phyloP scores from a whole-genome alignment of 92 coral and sea anemone species.

The Porites lobata region DNA sequence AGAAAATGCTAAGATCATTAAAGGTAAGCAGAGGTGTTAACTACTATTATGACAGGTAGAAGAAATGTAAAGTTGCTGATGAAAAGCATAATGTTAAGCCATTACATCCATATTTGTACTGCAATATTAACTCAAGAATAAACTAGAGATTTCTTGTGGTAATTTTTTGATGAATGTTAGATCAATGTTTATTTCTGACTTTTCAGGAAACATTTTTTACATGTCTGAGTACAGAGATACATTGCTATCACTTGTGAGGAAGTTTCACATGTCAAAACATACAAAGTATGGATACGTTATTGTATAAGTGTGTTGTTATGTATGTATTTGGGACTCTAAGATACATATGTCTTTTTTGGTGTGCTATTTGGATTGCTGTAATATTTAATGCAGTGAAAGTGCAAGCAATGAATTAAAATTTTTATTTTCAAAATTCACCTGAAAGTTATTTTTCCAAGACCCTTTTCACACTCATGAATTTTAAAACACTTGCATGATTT shows the following conservation, averaged over 20 bases:
- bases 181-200: not conserved
- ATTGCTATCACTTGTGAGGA: constrained; percentile 79
- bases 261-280: constrained; percentile 89
- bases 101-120: no score
- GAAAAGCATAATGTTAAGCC: no score
- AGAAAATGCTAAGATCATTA: constrained; percentile 89
- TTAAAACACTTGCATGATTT: no score
- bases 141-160: no score
- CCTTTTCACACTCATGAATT: no score
- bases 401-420: not conserved
- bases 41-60: not conserved
- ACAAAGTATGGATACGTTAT: constrained; percentile 78
- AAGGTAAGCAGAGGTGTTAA: constrained; percentile 70
- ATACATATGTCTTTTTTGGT: no score
- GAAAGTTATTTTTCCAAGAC: no score
- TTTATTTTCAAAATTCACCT: no score
- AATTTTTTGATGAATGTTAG: not conserved
- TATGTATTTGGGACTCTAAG: not conserved
- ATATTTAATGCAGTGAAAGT: no score
- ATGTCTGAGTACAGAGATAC: constrained; percentile 93
- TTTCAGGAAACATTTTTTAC: constrained; percentile 91
- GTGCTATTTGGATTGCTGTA: no score
- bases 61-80: no score
- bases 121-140: no score
- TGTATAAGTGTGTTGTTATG: not conserved